Evolutionary conservation across 2,888 invertebrate genomes (phyloP).

Genomic region (Andrena dorsata): DNA sequence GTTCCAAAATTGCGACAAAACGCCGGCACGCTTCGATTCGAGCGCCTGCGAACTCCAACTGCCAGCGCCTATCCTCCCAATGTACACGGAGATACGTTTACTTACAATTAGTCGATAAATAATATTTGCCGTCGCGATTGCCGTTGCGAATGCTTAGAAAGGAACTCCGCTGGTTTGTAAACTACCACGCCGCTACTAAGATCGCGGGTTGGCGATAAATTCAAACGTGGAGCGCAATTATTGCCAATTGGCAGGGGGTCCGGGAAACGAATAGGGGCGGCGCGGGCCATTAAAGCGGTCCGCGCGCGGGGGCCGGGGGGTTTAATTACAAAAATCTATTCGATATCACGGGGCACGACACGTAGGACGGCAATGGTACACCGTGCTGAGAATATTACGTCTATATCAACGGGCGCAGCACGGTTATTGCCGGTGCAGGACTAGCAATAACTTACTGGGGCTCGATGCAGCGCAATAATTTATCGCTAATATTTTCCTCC

Average conservation of each 20-base stretch:
- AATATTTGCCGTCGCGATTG: neutral
- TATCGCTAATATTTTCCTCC: constrained; percentile 75
- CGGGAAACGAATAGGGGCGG: constrained; percentile 47
- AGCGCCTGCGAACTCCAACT: no score
- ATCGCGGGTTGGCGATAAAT: constrained; percentile 16
- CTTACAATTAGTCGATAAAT: neutral
- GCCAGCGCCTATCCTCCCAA: no score
- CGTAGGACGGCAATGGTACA: constrained; percentile 40
- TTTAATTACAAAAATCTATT: constrained; percentile 72
- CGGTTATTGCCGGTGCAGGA: constrained; percentile 69
- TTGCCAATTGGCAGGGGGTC: constrained; percentile 31
- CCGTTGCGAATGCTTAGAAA: no score
- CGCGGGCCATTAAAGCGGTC: neutral
- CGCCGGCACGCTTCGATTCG: neutral
- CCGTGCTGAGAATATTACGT: constrained; percentile 73
- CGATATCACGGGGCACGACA: constrained; percentile 30
- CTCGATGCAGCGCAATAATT: constrained; percentile 74
- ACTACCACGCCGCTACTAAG: neutral
- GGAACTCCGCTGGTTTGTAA: neutral
- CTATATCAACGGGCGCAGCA: constrained; percentile 67
- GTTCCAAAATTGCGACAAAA: neutral
- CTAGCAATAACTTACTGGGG: constrained; percentile 70
- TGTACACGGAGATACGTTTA: neutral
- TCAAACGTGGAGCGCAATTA: constrained; percentile 35
- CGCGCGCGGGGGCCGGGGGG: neutral